Percentiles rank a stretch among this genome's conserved stretches.
Evolutionary conservation across 2,797 vertebrate species (phyloP).

Genomic region (Chiropotes sagulatus): DNA sequence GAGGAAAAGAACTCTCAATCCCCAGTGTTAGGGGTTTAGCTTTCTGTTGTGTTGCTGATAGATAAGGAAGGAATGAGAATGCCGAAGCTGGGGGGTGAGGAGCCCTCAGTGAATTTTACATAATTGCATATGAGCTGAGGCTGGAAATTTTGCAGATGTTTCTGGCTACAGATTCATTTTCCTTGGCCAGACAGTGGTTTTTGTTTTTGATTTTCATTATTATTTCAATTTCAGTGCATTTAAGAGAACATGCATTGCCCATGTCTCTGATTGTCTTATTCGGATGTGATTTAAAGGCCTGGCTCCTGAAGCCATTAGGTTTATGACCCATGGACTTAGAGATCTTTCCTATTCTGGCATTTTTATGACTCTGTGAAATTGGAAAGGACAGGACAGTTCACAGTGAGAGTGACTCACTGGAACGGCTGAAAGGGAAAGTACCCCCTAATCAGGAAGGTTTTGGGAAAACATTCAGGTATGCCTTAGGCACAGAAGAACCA

Average conservation of each 20-base stretch:
- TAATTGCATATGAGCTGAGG: not conserved
- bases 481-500: not conserved
- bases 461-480: not conserved
- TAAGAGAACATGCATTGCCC: not conserved
- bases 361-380: constrained; percentile 25
- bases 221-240: constrained; percentile 21
- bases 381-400: not conserved
- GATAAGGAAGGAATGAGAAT: not conserved
- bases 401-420: not conserved
- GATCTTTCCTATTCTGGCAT: not conserved
- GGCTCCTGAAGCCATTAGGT: not conserved
- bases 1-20: not conserved
- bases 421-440: not conserved
- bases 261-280: not conserved
- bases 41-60: not conserved
- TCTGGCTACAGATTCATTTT: not conserved
- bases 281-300: not conserved
- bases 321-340: not conserved
- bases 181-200: not conserved
- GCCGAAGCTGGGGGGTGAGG: not conserved
- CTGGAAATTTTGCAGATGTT: not conserved
- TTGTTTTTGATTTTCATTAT: not conserved
- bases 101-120: not conserved
- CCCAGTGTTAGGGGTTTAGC: not conserved
- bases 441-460: not conserved